Base-by-base conservation (phyloP, 2,113 vertebrate genomes). In the Eublepharis macularius region DNA sequence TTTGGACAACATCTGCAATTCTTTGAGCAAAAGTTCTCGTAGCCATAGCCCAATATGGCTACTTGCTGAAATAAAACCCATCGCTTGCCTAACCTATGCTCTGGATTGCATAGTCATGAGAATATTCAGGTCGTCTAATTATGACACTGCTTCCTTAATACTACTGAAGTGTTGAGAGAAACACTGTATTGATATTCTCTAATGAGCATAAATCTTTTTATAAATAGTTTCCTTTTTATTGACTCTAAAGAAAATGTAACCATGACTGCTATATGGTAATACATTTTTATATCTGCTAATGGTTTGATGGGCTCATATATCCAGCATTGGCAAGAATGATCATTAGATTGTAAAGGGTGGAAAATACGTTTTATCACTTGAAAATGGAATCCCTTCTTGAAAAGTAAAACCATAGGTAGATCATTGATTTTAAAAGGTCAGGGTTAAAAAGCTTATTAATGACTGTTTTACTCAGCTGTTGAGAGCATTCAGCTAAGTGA, bases 221-320 rank as follows among this genome's bases (percentile, higher is more conserved):
- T 95, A 94, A 95, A 95, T 92, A 93, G 91, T 95, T 94, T 96
- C 92, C 90, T 92, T 95, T 96, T 95, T 95, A 96, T 95, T 96
- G 94, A 96, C 95, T 95, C 86, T 89, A 95, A 95, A 95, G 93
- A 93, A 95, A 96, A 95, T 93, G 93, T 92, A 93, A 85, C 92
- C 4, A 0, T 93, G 92, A 95, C 94, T 94, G 91, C 90, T 90
- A 65, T 87, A 89, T 87, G 87, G 94, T 94, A 95, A 95, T 95
- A 94, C 94, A 63, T 88, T 93, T 96, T 95, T 94, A 93, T 93
- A 93, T 81, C 86, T 94, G 92, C 92, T 96, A 95, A 96, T 95
- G 91, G 92, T 91, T 94, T 94, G 95, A 95, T 95, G 93, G 94
- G 91, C 93, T 87, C 77, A 93, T 95, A 92, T 92, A 90, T 95